phyloP scores from a whole-genome alignment of 2,113 vertebrate species.

The Lasiurus borealis region DNA sequence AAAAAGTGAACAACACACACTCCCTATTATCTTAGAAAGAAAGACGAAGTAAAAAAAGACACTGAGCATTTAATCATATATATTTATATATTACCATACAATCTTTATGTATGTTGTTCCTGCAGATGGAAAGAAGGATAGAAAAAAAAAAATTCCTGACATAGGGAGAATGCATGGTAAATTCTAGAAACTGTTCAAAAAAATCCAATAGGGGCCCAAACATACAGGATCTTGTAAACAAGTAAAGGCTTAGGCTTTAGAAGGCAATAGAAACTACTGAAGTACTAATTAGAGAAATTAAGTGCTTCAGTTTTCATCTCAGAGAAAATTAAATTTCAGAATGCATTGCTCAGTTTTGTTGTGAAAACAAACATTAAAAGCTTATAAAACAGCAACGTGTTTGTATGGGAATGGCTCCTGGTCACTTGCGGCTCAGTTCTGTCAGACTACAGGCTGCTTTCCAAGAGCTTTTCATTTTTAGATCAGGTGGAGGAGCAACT shows the following conservation, averaged over 20 bases:
- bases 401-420: not conserved
- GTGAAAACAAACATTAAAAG: conserved; percentile 20
- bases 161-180: not conserved
- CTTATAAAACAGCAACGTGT: not conserved
- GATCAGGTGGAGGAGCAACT: not conserved
- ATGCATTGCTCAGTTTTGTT: not conserved
- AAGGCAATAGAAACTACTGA: conserved; percentile 14
- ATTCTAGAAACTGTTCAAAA: not conserved
- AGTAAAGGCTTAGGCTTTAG: not conserved
- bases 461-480: not conserved
- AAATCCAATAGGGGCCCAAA: not conserved
- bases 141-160: not conserved
- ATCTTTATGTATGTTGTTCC: not conserved
- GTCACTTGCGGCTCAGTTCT: not conserved
- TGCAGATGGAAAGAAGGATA: not conserved
- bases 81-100: not conserved
- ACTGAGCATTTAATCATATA: not conserved
- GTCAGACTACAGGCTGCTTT: not conserved
- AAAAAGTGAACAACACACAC: not conserved
- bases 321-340: conserved; percentile 54
- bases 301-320: conserved; percentile 33
- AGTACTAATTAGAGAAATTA: conserved; percentile 12
- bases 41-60: not conserved
- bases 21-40: not conserved
- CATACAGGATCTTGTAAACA: not conserved